Evolutionary conservation across 2,888 invertebrate species (phyloP).

Genomic region (Drosophila pseudotalamancana): DNA sequence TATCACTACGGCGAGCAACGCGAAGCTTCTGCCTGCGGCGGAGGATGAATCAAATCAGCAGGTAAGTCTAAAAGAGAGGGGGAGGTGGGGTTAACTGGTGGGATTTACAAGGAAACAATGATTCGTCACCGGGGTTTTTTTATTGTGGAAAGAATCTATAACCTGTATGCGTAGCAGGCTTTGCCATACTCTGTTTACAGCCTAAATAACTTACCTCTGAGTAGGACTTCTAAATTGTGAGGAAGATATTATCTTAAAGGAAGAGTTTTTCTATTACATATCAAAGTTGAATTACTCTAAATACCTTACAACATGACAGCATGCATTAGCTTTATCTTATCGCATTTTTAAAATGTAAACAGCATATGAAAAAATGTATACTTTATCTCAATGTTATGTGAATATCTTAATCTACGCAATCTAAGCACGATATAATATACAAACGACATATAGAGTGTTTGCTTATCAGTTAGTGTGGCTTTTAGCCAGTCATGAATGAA

Average conservation of each 20-base stretch:
- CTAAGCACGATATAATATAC: slow-evolving; percentile 1
- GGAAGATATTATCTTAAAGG: too few species aligned
- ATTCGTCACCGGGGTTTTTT: slow-evolving; percentile 1
- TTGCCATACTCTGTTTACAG: too few species aligned
- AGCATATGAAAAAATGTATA: background rate
- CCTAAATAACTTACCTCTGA: too few species aligned
- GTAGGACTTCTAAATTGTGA: too few species aligned
- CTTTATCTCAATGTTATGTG: slow-evolving; percentile 1
- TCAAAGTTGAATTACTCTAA: background rate
- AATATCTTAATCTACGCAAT: slow-evolving; percentile 4
- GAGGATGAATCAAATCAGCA: slow-evolving; percentile 84
- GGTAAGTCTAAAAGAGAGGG: slow-evolving; percentile 65
- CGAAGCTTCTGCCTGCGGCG: slow-evolving; percentile 78
- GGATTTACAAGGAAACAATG: background rate
- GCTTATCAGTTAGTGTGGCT: slow-evolving; percentile 41
- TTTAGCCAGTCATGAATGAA: slow-evolving; percentile 51
- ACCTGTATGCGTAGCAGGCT: too few species aligned
- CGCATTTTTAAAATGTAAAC: slow-evolving; percentile 2
- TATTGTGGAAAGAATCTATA: background rate
- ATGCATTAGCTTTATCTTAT: background rate
- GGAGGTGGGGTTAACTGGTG: background rate
- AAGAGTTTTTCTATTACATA: background rate
- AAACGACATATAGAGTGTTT: background rate
- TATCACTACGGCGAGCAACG: slow-evolving; percentile 83
- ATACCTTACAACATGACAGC: background rate